Evolutionary conservation across 2,888 invertebrate species (phyloP).

Genomic region (Entomobrya proxima): DNA sequence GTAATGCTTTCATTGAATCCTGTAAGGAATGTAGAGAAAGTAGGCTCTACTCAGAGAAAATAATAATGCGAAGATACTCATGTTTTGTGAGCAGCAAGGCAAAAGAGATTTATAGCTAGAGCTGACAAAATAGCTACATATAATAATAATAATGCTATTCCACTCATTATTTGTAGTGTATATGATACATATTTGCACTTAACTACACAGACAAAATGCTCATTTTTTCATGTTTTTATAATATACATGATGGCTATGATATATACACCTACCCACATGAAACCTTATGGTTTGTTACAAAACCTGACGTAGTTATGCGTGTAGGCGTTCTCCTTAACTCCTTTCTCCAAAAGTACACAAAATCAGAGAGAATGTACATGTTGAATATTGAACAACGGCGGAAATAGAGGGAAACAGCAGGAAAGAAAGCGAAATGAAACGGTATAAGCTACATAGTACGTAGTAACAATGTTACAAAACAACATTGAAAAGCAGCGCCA

Average conservation of each 20-base stretch:
- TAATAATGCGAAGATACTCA: too few relatives aligned
- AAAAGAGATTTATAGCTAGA: too few relatives aligned
- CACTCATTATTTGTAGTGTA: too few relatives aligned
- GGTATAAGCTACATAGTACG: not conserved
- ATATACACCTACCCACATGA: too few relatives aligned
- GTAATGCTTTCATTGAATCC: too few relatives aligned
- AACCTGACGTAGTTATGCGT: not conserved
- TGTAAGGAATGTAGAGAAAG: too few relatives aligned
- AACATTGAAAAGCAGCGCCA: not conserved
- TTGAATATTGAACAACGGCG: constrained; percentile 39
- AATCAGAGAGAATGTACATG: constrained; percentile 31
- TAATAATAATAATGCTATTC: too few relatives aligned
- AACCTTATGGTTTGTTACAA: constrained; percentile 38
- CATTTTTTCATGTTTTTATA: constrained; percentile 22
- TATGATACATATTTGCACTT: constrained; percentile 49
- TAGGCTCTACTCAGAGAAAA: too few relatives aligned
- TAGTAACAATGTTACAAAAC: not conserved
- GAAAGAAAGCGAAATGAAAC: not conserved
- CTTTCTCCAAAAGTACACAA: constrained; percentile 10
- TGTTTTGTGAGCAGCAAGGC: too few relatives aligned
- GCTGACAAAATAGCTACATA: too few relatives aligned
- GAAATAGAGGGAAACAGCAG: not conserved
- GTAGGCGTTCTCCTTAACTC: constrained; percentile 24
- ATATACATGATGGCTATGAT: constrained; percentile 28
- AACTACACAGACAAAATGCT: not conserved